Conservation (phyloP, 2,888 invertebrate species). For the Cataglyphis cursor region DNA sequence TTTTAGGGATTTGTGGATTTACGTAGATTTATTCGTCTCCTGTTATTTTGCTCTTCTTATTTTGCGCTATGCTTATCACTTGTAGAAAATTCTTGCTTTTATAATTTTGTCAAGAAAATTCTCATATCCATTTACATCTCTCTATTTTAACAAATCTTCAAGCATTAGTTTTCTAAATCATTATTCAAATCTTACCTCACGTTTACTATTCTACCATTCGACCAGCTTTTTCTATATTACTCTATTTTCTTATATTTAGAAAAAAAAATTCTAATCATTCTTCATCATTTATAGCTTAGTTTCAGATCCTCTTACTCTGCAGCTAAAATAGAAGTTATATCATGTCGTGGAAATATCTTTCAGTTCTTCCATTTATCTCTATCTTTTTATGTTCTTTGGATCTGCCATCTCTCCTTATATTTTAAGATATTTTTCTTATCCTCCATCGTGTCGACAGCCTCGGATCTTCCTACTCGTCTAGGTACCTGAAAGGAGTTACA, state of each 20-base stretch:
- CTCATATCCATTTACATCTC: background rate
- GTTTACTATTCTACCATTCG: background rate
- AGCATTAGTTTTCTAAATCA: background rate
- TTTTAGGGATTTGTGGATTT: conserved; percentile 30
- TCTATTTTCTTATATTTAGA: background rate
- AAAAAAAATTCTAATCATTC: background rate
- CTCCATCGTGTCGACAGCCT: conserved; percentile 16
- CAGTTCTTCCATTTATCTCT: background rate
- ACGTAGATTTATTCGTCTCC: conserved; percentile 34
- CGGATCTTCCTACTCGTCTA: background rate
- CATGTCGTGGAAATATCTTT: background rate
- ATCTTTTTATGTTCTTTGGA: background rate
- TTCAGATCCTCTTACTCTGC: background rate
- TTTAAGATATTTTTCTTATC: conserved; percentile 35
- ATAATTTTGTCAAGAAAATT: background rate
- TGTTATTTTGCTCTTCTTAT: conserved; percentile 7
- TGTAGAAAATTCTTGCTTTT: background rate
- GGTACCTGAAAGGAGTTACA: conserved; percentile 25
- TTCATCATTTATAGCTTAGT: conserved; percentile 6
- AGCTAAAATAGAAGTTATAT: conserved; percentile 12
- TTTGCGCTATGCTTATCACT: background rate
- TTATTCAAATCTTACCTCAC: background rate
- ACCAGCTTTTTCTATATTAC: too few species aligned
- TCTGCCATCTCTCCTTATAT: conserved; percentile 16
- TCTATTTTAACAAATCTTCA: background rate